Percentiles rank a stretch among this genome's conserved stretches.
phyloP scores from a whole-genome alignment of 2,113 vertebrate species.

The Psittacula cyanocephala region DNA sequence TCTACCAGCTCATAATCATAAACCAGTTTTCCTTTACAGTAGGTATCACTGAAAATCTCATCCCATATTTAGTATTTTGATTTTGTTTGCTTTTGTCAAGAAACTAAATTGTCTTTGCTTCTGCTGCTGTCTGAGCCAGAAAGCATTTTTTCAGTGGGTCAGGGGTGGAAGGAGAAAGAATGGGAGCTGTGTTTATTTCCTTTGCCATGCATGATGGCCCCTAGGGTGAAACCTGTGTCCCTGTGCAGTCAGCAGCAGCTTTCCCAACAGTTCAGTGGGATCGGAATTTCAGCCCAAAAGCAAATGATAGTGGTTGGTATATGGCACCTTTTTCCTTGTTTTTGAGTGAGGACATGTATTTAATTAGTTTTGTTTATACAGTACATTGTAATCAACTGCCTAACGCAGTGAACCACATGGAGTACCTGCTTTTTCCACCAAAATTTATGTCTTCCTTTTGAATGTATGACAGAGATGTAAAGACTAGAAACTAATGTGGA shows the following conservation, averaged over 20 bases:
- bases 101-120: neutral
- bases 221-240: neutral
- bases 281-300: neutral
- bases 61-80: neutral
- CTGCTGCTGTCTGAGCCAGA: neutral
- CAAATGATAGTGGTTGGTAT: fast-evolving
- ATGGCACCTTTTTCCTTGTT: neutral
- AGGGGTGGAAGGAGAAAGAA: neutral
- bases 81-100: neutral
- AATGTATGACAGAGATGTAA: neutral
- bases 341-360: no score
- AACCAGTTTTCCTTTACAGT: neutral
- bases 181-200: neutral
- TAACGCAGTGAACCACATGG: neutral
- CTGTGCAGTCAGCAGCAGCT: neutral
- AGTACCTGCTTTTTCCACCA: neutral
- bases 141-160: neutral
- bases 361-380: neutral
- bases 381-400: neutral
- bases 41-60: neutral
- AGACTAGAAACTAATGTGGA: neutral
- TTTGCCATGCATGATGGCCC: neutral
- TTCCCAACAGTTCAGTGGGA: neutral
- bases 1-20: neutral
- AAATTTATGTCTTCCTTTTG: neutral